These are phyloP conservation scores for Arizona elegans DNA, from an alignment of 2,113 vertebrate genomes.

Conservation along the genomic window DNA sequence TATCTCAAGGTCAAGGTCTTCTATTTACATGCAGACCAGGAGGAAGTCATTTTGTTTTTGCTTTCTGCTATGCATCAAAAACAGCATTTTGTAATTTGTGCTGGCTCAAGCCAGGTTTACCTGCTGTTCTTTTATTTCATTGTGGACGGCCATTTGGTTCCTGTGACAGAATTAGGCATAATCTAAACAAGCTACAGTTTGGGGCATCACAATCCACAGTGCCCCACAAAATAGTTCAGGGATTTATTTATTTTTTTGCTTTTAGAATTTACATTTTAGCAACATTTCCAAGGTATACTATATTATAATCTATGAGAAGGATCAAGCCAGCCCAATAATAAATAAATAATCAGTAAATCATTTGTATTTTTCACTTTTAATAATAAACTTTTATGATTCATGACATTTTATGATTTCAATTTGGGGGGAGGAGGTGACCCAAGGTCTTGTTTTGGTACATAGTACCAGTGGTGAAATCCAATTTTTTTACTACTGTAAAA, in stretches of 20 bases:
- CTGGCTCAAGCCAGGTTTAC: too few relatives aligned
- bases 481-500: too few relatives aligned
- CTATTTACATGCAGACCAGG: background rate
- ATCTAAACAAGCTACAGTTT: background rate
- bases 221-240: background rate
- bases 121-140: background rate
- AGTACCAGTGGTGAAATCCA: too few relatives aligned
- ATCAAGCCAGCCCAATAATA: background rate
- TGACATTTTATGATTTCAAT: background rate
- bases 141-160: background rate
- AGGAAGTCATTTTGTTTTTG: background rate
- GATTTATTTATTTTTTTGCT: too few relatives aligned
- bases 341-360: background rate
- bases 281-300: background rate
- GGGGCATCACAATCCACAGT: background rate
- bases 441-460: background rate
- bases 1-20: background rate
- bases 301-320: background rate
- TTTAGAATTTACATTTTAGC: background rate
- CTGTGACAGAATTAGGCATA: background rate
- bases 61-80: too few relatives aligned
- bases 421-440: background rate
- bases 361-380: background rate
- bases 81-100: too few relatives aligned
- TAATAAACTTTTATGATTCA: background rate